Conservation (phyloP, 2,797 vertebrate species). For the Tinamus major region DNA sequence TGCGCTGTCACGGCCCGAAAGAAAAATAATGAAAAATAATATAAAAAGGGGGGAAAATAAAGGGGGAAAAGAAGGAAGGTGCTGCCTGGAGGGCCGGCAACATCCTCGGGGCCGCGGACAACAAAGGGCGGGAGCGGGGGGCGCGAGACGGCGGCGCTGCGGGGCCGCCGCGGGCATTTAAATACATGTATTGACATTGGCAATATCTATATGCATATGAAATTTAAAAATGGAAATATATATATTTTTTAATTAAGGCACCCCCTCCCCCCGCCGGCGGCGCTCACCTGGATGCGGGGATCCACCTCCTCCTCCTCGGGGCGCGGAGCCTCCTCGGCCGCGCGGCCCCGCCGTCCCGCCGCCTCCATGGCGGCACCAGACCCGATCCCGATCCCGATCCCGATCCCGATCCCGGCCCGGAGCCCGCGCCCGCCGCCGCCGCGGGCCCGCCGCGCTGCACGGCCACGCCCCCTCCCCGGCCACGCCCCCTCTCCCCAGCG, state of each 20-base stretch:
- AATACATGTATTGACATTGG: accelerated
- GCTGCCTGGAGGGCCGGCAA: too few species aligned
- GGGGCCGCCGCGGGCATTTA: not conserved
- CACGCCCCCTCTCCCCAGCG: not conserved
- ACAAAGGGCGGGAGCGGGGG: not conserved
- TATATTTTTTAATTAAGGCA: too few species aligned
- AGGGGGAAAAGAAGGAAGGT: not conserved
- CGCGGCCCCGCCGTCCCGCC: not conserved
- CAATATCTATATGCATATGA: too few species aligned
- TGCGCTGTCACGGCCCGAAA: not conserved
- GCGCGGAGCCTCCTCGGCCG: conserved; percentile 11
- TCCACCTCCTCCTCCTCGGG: conserved; percentile 92
- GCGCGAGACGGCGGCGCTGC: not conserved
- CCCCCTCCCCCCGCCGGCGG: accelerated
- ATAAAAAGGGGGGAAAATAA: not conserved
- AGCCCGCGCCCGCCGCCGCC: not conserved
- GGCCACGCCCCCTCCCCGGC: not conserved
- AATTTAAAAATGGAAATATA: not conserved
- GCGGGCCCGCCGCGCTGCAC: not conserved
- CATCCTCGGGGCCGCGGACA: not conserved
- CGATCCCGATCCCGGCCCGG: too few species aligned
- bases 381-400: too few species aligned
- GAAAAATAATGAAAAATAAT: too few species aligned
- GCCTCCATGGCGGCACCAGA: not conserved
- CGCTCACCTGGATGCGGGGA: conserved; percentile 91